phyloP scores from a whole-genome alignment of 2,888 invertebrate species.

The Diloba caeruleocephala region DNA sequence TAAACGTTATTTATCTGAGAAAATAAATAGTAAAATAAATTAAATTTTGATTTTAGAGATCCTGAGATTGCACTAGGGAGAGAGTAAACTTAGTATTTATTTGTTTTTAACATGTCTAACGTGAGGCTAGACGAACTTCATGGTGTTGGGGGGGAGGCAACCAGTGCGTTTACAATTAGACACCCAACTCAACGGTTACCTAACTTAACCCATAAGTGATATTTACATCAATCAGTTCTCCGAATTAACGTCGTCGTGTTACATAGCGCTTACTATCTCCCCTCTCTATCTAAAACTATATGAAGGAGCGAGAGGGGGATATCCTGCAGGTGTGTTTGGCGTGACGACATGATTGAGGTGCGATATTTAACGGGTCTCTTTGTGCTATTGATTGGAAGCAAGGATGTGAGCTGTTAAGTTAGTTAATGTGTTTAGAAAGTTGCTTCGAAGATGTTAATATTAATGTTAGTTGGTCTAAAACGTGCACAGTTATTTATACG shows the following conservation, averaged over 20 bases:
- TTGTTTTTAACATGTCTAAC: no score
- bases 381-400: conserved; percentile 49
- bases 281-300: conserved; percentile 55
- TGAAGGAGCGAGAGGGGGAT: conserved; percentile 54
- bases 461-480: neutral
- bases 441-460: conserved; percentile 3
- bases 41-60: no score
- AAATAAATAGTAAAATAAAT: no score
- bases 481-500: no score
- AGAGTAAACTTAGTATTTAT: no score
- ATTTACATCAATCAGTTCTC: conserved; percentile 64
- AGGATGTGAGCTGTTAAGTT: conserved; percentile 35
- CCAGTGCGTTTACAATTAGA: conserved; percentile 26
- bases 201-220: conserved; percentile 39
- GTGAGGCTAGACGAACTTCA: no score
- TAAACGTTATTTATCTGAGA: no score
- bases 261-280: conserved; percentile 37
- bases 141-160: neutral
- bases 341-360: conserved; percentile 71
- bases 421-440: conserved; percentile 40
- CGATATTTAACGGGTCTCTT: conserved; percentile 73
- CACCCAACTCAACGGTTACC: conserved; percentile 35
- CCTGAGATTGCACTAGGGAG: no score
- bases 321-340: conserved; percentile 68
- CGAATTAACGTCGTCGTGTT: conserved; percentile 72